Evolutionary conservation across 2,113 vertebrate genomes (phyloP).

Genomic region (Pandion haliaetus): DNA sequence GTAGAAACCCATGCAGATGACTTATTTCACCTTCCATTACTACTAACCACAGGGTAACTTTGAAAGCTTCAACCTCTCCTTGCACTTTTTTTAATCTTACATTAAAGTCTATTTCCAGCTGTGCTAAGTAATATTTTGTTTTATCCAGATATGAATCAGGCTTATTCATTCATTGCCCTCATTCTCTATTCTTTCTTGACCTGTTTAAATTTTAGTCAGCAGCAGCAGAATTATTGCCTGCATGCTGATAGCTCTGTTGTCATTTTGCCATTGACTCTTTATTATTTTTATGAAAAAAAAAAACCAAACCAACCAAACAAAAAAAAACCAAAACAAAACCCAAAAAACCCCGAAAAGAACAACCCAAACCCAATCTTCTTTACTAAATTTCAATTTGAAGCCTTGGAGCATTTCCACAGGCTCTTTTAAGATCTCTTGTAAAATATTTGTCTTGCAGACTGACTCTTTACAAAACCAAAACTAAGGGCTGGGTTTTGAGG

Average conservation of each 20-base stretch:
- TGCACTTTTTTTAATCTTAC: background rate
- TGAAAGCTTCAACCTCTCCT: background rate
- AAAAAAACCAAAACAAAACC: too few species aligned
- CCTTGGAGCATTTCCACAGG: background rate
- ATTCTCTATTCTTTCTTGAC: conserved; percentile 41
- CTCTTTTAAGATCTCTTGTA: background rate
- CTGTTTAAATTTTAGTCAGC: conserved; percentile 29
- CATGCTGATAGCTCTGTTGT: conserved; percentile 16
- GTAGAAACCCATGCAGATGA: background rate
- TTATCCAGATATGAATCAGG: conserved; percentile 43
- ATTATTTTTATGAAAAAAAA: background rate
- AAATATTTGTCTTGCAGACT: background rate
- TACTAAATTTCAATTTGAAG: background rate
- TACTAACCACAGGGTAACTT: background rate
- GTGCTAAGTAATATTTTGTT: conserved; percentile 44
- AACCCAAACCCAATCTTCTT: background rate
- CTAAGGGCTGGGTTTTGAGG: background rate
- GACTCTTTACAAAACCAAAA: background rate
- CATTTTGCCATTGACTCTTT: conserved; percentile 4
- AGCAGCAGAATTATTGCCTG: conserved; percentile 21
- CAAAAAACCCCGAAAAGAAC: too few species aligned
- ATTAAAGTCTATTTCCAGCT: conserved; percentile 52
- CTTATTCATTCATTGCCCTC: conserved; percentile 7
- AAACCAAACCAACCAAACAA: background rate
- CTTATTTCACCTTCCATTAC: background rate